phyloP scores from a whole-genome alignment of 2,888 invertebrate genomes.

The Sphaerophoria rueppellii region DNA sequence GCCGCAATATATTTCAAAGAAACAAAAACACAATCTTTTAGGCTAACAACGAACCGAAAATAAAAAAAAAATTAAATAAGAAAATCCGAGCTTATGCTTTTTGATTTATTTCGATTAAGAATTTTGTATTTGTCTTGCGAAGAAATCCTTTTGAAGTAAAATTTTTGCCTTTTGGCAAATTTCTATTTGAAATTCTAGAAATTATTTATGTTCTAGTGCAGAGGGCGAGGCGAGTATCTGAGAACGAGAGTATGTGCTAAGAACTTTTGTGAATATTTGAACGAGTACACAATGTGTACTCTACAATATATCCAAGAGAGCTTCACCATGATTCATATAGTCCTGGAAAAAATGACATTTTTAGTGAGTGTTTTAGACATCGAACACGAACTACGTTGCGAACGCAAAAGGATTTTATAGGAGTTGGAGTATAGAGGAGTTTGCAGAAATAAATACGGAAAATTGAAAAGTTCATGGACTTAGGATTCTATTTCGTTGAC shows the following conservation, averaged over 20 bases:
- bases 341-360: not conserved
- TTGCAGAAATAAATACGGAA: constrained; percentile 16
- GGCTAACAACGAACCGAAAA: not conserved
- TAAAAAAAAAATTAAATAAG: too few relatives aligned
- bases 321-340: not conserved
- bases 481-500: constrained; percentile 38
- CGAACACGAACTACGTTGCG: not conserved
- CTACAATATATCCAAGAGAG: not conserved
- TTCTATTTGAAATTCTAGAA: constrained; percentile 16
- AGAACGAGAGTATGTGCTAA: constrained; percentile 5
- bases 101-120: constrained; percentile 62
- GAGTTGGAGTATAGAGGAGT: not conserved
- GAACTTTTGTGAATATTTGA: constrained; percentile 58
- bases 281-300: not conserved
- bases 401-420: not conserved
- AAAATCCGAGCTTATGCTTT: constrained; percentile 4
- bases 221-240: not conserved
- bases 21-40: not conserved
- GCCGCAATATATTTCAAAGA: not conserved
- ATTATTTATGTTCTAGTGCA: constrained; percentile 41
- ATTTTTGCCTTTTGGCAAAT: constrained; percentile 1
- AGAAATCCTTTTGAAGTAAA: constrained; percentile 36
- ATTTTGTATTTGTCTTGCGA: constrained; percentile 41
- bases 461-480: constrained; percentile 50
- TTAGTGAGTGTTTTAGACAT: constrained; percentile 16